Evolutionary conservation across 2,797 vertebrate species (phyloP), one percentile per base, ranked within the genome.

Genomic region (Gila robusta): DNA sequence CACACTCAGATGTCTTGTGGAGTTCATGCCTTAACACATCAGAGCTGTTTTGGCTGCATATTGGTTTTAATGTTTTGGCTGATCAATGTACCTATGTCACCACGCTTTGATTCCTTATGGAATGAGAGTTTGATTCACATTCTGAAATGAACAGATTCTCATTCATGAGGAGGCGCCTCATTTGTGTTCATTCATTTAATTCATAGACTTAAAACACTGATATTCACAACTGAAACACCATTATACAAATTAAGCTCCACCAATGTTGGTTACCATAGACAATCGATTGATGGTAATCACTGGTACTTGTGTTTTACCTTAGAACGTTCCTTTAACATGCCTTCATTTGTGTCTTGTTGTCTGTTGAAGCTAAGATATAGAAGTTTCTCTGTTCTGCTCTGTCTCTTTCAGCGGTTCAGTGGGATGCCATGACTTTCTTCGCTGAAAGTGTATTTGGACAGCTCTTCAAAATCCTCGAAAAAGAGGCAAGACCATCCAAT

Each of bases 401-500:
- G 87, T 99, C 97, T 8, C 96, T 97, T 2, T 97, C 97, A 26
- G 97, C 96, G 82, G 94, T 97, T 74, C 97, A 99, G 85, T 99
- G 98, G 98, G 98, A 99, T 32, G 98, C 98, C 66, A 96, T 98
- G 96, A 98, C 98, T 0, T 96, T 97, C 92, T 99, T 98, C 93
- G 95, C 96, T 0, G 98, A 99, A 92, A 97, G 97, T 1, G 92
- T 97, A 85, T 92, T 97, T 89, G 93, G 95, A 79, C 97, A 98
- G 92, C 94, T 98, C 89, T 96, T 98, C 86, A 97, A 96, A 93
- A 94, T 92, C 62, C 79, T 98, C 85, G 96, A 96, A 21, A 97
- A 96, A 89, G 97, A 99, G 90, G 98, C 99, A 96, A 16, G 93
- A 21, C 35, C 17, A n/a, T 1, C 26, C 9, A 16, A 17, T 66